Evolutionary conservation across 2,888 invertebrate genomes (phyloP).

Genomic region (Synergus laeviventris): DNA sequence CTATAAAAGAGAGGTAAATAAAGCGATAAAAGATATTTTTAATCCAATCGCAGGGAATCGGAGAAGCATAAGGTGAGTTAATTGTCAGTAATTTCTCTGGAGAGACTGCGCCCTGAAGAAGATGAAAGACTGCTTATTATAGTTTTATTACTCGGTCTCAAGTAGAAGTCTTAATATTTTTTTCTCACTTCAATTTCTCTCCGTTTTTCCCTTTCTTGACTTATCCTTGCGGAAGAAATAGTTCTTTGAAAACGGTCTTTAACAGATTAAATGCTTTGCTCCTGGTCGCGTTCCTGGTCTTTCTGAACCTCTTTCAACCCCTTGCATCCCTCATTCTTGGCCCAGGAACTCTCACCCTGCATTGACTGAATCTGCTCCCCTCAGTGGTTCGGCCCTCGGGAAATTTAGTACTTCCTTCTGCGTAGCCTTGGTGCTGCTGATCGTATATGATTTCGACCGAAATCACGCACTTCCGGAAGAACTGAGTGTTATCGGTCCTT

Average conservation of each 20-base stretch:
- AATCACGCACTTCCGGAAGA: constrained; percentile 42
- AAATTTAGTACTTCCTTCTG: constrained; percentile 25
- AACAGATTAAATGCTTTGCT: constrained; percentile 33
- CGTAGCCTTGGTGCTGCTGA: constrained; percentile 50
- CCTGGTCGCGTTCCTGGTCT: constrained; percentile 10
- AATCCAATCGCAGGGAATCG: not conserved
- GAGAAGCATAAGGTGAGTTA: not conserved
- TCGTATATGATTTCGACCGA: constrained; percentile 51
- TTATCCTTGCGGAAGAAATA: not conserved
- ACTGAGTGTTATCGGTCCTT: constrained; percentile 18
- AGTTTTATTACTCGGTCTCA: not conserved
- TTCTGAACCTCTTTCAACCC: not conserved
- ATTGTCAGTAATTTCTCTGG: not conserved
- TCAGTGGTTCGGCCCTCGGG: constrained; percentile 29
- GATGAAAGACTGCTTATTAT: not conserved
- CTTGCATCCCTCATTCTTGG: constrained; percentile 7
- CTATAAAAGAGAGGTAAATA: not conserved
- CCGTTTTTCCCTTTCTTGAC: not conserved
- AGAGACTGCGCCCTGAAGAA: not conserved
- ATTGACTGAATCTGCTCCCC: constrained; percentile 17
- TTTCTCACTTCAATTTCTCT: not conserved
- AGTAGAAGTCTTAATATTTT: not conserved
- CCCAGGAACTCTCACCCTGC: constrained; percentile 40
- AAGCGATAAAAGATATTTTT: not conserved
- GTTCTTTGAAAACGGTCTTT: not conserved